These are phyloP conservation scores for Guaruba guarouba DNA, from an alignment of 2,113 vertebrate species.

Conservation along the genomic window DNA sequence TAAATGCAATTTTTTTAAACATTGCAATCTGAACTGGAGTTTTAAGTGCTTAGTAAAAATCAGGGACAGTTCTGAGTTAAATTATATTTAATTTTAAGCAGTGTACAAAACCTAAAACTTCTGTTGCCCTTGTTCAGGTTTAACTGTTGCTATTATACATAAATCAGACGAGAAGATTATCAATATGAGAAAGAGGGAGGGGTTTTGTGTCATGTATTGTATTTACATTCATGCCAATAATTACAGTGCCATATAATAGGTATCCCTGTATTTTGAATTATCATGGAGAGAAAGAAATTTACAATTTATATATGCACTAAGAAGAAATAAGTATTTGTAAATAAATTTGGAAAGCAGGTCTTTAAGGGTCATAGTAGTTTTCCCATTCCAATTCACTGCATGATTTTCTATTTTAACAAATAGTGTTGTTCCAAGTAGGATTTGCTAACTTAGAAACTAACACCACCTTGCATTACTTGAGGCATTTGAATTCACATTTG, in stretches of 20 bases:
- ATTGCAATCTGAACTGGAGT: background rate
- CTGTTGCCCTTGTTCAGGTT: background rate
- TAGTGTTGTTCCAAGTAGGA: background rate
- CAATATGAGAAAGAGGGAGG: background rate
- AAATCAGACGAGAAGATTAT: background rate
- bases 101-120: background rate
- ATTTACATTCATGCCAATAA: background rate
- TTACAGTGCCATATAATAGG: background rate
- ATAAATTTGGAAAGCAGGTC: background rate
- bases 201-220: background rate
- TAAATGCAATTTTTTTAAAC: background rate
- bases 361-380: background rate
- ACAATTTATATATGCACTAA: background rate
- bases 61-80: background rate
- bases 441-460: background rate
- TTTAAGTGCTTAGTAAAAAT: background rate
- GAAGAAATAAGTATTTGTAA: background rate
- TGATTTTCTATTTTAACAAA: background rate
- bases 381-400: background rate
- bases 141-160: background rate
- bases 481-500: background rate
- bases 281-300: background rate
- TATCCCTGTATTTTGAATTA: background rate
- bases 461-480: background rate
- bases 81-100: background rate